Base-by-base conservation (phyloP, 2,888 invertebrate species). In the Philhelius pedissequus region DNA sequence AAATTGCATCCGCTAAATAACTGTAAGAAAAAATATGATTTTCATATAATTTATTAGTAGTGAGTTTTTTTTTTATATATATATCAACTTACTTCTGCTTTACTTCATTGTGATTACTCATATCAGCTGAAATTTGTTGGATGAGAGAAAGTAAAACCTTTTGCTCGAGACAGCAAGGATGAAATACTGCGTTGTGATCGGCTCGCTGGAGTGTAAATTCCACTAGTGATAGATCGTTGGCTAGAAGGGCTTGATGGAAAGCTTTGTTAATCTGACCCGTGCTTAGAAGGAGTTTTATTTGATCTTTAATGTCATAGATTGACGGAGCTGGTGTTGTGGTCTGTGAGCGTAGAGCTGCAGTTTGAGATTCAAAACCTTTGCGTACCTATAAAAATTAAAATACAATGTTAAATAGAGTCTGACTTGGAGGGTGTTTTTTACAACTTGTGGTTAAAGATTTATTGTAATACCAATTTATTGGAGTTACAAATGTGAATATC, bases 101-200 rank as follows among this genome's bases (percentile, higher is more conserved):
- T 18, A 96, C 92, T 88, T 96, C 96, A 11, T 97, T 97, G 88
- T 97, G 95, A 86, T 95, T 94, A 86, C 94, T 93, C 92, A 99
- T 94, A 89, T 98, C 98, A 0, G 97, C 96, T 18, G 97, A 96
- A 20, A 98, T 94, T 91, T 99, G 99, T 90, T 99, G 98, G 88
- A 99, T 96, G 30, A 99, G 94, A 3, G 98, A 97, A 66, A 99
- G 93, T 86, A 99, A 93, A 77, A 98, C 97, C 88, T 96, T 96
- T 91, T 98, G 98, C 87, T 95, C 95, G 76, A 98, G 94, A 89
- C 96, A 97, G 9, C 89, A 89, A 15, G 94, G 93, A 8, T 94
- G 93, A 92, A 98, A 97, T 82, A 98, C 95, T 82, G 93, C 93
- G 73, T 94, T 93, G 0, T 96, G 96, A 89, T 97, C 96, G 20